Evolutionary conservation across 2,797 vertebrate species (phyloP).

Genomic region (Glyptemys insculpta): DNA sequence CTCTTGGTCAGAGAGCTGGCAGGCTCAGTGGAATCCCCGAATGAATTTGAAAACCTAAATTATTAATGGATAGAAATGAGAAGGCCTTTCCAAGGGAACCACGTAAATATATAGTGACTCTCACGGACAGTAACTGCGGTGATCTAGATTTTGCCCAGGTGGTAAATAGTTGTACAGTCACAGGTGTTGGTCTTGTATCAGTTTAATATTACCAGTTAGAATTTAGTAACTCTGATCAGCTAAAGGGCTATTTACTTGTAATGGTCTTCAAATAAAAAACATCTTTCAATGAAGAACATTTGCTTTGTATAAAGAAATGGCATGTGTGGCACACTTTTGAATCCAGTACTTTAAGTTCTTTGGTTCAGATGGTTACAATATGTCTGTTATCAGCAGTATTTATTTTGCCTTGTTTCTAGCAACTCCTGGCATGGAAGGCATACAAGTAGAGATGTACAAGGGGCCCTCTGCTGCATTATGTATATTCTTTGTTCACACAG

Average conservation of each 20-base stretch:
- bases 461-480: conserved; percentile 26
- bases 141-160: conserved; percentile 27
- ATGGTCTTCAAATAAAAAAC: background rate
- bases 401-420: background rate
- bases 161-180: conserved; percentile 26
- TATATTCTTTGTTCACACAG: conserved; percentile 5
- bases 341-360: background rate
- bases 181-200: conserved; percentile 36
- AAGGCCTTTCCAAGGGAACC: conserved; percentile 55
- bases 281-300: background rate
- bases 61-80: background rate
- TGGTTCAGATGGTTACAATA: rapidly evolving
- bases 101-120: conserved; percentile 26
- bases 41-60: conserved; percentile 27
- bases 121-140: conserved; percentile 30
- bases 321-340: rapidly evolving
- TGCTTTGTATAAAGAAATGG: conserved; percentile 21
- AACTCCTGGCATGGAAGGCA: conserved; percentile 22
- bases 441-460: background rate
- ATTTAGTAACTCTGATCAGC: conserved; percentile 36
- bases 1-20: background rate
- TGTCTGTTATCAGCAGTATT: background rate
- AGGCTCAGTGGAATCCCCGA: conserved; percentile 25
- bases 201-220: conserved; percentile 19
- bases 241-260: conserved; percentile 34